Evolutionary conservation across 2,113 vertebrate genomes (phyloP).

Genomic region (Potamarius usumacintae): DNA sequence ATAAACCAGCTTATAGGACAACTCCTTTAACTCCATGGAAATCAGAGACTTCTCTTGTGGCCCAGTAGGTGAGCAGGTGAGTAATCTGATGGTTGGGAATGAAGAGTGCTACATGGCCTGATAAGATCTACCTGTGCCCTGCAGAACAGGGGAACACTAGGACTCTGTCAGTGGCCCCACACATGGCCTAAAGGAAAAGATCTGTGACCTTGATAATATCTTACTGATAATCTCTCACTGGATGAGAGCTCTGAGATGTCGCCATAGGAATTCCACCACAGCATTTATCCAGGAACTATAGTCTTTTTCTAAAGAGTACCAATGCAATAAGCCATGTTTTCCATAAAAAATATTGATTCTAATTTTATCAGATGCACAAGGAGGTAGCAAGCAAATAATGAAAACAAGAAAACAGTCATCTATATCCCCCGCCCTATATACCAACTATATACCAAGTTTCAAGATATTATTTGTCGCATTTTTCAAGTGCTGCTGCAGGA

Average conservation of each 20-base stretch:
- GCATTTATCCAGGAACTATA: not conserved
- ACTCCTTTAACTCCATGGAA: not conserved
- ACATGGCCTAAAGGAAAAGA: slow-evolving; percentile 30
- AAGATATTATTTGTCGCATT: too few species aligned
- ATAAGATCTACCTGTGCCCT: slow-evolving; percentile 50
- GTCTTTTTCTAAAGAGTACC: not conserved
- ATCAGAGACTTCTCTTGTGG: slow-evolving; percentile 44
- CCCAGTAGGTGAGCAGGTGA: slow-evolving; percentile 46
- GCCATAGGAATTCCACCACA: slow-evolving; percentile 7
- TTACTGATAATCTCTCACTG: slow-evolving; percentile 22
- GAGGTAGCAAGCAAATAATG: not conserved
- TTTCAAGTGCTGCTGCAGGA: too few species aligned
- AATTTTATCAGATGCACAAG: not conserved
- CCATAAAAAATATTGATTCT: not conserved
- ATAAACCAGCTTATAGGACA: not conserved
- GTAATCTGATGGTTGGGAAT: slow-evolving; percentile 46
- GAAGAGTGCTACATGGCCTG: slow-evolving; percentile 23
- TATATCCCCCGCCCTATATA: too few species aligned
- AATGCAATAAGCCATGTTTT: not conserved
- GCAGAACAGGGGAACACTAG: slow-evolving; percentile 38
- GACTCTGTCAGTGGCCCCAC: slow-evolving; percentile 19
- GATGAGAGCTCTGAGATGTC: not conserved
- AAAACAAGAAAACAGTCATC: not conserved
- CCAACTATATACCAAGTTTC: too few species aligned
- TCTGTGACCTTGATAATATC: slow-evolving; percentile 43